phyloP scores from a whole-genome alignment of 2,797 vertebrate genomes.

The Setipinna tenuifilis region DNA sequence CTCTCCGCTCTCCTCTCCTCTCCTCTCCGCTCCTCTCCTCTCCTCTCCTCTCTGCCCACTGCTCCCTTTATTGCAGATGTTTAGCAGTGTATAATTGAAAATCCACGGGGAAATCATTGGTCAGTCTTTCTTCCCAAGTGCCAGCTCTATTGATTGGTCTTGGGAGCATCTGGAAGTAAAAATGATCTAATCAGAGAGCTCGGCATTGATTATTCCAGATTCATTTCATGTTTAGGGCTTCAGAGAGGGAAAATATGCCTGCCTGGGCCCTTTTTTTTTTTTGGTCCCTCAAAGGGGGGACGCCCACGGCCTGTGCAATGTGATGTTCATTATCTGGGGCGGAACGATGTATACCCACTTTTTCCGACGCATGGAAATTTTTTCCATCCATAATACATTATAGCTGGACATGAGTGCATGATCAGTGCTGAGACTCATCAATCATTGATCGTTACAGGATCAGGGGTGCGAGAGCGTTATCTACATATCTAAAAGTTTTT shows the following conservation, averaged over 20 bases:
- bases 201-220: conserved; percentile 58
- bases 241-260: not conserved
- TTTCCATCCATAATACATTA: conserved; percentile 9
- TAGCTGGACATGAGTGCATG: not conserved
- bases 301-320: not conserved
- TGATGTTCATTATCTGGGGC: not conserved
- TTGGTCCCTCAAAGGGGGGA: not conserved
- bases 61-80: conserved; percentile 61
- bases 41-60: no score
- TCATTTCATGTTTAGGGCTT: conserved; percentile 43
- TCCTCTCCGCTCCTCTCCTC: no score
- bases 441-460: not conserved
- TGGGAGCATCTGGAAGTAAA: conserved; percentile 58
- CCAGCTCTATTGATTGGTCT: conserved; percentile 53
- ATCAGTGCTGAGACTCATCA: not conserved
- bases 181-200: conserved; percentile 55
- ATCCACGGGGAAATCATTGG: conserved; percentile 59
- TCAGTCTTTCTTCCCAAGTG: conserved; percentile 58
- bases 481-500: not conserved
- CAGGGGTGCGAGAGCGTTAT: not conserved
- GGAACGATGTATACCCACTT: not conserved
- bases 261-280: not conserved
- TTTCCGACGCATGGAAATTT: not conserved
- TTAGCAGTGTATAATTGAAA: conserved; percentile 69
- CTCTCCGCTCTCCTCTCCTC: no score